A percentile compares a stretch with the other conserved stretches of the same genome.
Conservation (phyloP, 2,113 vertebrate genomes). For the Neolamprologus devosi region DNA sequence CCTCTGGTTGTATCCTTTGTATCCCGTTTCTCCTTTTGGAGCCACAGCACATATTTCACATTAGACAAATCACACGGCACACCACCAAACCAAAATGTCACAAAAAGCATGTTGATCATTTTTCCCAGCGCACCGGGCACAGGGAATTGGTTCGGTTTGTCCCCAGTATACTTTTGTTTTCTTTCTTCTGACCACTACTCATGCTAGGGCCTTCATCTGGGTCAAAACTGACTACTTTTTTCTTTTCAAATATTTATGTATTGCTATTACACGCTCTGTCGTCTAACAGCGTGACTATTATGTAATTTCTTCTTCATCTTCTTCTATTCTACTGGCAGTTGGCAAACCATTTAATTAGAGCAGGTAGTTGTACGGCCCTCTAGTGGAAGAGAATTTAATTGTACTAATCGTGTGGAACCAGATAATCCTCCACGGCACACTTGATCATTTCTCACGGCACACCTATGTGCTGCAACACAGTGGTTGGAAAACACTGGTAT, state of each 20-base stretch:
- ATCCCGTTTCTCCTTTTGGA: not conserved
- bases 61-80: not conserved
- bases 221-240: rapidly evolving
- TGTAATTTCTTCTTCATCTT: not conserved
- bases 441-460: not conserved
- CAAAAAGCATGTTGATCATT: not conserved
- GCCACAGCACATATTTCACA: not conserved
- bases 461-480: not conserved
- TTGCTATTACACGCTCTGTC: not conserved
- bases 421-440: not conserved
- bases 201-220: not conserved
- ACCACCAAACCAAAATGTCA: not conserved
- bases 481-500: not conserved
- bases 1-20: not conserved
- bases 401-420: not conserved
- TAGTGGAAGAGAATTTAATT: not conserved
- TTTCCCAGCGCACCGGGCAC: not conserved
- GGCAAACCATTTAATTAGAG: not conserved
- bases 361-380: not conserved
- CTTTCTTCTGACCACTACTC: not conserved
- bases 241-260: not conserved
- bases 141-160: not conserved
- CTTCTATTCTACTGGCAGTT: not conserved
- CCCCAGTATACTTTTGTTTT: not conserved
- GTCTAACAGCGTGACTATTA: not conserved